A percentile compares a stretch with the other conserved stretches of the same genome.
These are phyloP conservation scores for Sylvia borin DNA, from an alignment of 2,797 vertebrate genomes.

Conservation along the genomic window DNA sequence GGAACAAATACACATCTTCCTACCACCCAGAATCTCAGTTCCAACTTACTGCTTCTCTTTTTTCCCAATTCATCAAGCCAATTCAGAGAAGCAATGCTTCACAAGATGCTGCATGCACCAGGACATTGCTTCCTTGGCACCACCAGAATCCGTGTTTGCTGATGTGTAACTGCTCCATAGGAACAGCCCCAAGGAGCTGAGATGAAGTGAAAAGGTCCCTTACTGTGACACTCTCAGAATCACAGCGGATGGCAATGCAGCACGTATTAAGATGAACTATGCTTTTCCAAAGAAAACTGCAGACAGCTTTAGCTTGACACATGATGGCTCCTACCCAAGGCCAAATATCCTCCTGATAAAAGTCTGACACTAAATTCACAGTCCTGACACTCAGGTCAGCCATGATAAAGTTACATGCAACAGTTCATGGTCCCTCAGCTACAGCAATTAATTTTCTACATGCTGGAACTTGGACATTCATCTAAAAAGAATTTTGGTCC, in stretches of 20 bases:
- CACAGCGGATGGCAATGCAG: not conserved
- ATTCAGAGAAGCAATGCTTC: not conserved
- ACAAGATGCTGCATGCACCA: not conserved
- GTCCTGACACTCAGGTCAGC: not conserved
- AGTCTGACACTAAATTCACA: not conserved
- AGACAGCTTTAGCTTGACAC: not conserved
- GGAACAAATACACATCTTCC: not conserved
- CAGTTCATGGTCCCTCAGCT: not conserved
- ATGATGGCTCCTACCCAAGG: not conserved
- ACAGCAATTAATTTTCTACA: not conserved
- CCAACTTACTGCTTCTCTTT: not conserved
- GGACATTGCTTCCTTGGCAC: not conserved
- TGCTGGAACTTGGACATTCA: conserved; percentile 10
- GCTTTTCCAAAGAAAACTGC: not conserved
- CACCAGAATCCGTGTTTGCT: accelerated
- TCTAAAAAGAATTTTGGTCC: conserved; percentile 14
- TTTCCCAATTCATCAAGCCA: not conserved
- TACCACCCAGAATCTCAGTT: not conserved
- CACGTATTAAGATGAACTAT: not conserved
- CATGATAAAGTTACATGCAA: not conserved
- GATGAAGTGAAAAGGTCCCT: not conserved
- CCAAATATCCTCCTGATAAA: not conserved
- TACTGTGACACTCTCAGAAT: not conserved
- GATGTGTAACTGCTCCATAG: not conserved
- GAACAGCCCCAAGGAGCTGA: not conserved